These are phyloP conservation scores for Corythornis madagascariensis DNA, from an alignment of 2,113 vertebrate genomes.

Conservation along the genomic window DNA sequence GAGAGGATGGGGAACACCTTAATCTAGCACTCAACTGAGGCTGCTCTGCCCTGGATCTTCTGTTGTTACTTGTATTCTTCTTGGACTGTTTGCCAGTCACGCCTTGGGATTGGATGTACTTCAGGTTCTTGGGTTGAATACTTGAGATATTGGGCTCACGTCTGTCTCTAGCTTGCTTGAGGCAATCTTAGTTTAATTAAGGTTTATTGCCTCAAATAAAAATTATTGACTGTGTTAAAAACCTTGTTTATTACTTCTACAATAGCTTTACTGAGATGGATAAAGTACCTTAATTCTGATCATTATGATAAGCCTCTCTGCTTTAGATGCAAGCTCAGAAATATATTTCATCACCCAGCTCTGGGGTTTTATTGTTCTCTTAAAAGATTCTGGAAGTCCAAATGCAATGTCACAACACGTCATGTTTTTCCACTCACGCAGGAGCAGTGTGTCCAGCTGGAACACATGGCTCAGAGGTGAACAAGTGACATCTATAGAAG, in stretches of 20 bases:
- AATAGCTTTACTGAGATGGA: not conserved
- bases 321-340: not conserved
- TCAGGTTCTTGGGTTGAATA: not conserved
- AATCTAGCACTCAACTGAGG: fast-evolving
- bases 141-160: not conserved
- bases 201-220: not conserved
- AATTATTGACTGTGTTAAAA: not conserved
- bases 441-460: constrained; percentile 26
- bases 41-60: not conserved
- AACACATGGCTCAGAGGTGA: not conserved
- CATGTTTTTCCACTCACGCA: fast-evolving
- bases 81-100: not conserved
- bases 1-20: fast-evolving
- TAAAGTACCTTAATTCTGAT: not conserved
- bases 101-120: not conserved
- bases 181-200: not conserved
- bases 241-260: not conserved
- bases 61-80: not conserved
- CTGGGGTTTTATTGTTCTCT: not conserved
- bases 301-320: not conserved
- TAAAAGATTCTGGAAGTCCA: not conserved
- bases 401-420: not conserved
- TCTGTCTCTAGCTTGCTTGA: not conserved
- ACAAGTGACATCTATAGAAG: not conserved
- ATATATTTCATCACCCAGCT: not conserved